These are phyloP conservation scores for Stigmatopora argus DNA, from an alignment of 2,113 vertebrate species.

Conservation along the genomic window DNA sequence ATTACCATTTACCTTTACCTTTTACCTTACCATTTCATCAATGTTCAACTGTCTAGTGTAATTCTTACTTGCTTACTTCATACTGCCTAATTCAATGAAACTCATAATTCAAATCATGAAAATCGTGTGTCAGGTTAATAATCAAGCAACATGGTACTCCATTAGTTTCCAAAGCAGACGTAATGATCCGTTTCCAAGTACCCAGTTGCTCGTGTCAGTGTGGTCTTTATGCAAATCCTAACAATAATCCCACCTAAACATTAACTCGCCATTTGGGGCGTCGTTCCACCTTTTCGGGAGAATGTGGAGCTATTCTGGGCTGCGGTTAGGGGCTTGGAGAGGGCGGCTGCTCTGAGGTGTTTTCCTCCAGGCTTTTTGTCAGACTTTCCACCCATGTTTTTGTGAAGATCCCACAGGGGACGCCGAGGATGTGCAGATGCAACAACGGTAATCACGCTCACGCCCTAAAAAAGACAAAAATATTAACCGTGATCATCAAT, in stretches of 20 bases:
- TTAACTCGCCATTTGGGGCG: constrained; percentile 37
- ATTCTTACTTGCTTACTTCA: too few relatives aligned
- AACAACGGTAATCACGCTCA: constrained; percentile 47
- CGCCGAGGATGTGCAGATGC: constrained; percentile 41
- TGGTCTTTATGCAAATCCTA: constrained; percentile 31
- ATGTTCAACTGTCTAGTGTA: too few relatives aligned
- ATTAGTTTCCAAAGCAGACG: constrained; percentile 21
- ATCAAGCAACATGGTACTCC: neutral
- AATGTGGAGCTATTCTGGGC: neutral
- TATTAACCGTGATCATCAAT: constrained; percentile 30
- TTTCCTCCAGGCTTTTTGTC: constrained; percentile 25
- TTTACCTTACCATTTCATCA: too few relatives aligned
- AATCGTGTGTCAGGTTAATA: constrained; percentile 29
- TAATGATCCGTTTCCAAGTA: constrained; percentile 27
- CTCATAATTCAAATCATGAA: neutral
- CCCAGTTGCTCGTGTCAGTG: neutral
- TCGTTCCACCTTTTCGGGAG: neutral
- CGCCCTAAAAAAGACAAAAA: constrained; percentile 16
- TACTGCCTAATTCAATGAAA: too few relatives aligned
- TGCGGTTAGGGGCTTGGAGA: neutral
- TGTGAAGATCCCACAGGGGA: constrained; percentile 7
- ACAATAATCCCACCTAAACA: constrained; percentile 32
- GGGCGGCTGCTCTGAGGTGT: constrained; percentile 6
- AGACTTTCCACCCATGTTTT: constrained; percentile 37
- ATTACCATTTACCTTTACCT: too few relatives aligned